Percentiles rank a stretch among this genome's conserved stretches.
These are phyloP conservation scores for Macrosteles quadrilineatus DNA, from an alignment of 1,140 invertebrate genomes.

Conservation along the genomic window DNA sequence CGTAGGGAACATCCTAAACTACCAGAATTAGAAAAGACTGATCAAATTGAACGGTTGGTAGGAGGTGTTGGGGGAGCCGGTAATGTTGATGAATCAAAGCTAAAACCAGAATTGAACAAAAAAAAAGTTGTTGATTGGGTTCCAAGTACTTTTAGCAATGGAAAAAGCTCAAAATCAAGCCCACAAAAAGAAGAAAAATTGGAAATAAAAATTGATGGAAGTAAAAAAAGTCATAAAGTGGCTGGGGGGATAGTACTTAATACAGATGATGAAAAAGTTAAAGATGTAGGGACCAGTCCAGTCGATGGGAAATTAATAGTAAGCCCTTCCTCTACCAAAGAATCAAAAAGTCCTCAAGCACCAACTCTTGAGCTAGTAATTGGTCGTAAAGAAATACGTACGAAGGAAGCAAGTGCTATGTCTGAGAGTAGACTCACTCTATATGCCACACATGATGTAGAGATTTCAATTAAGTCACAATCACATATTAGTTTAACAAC, in stretches of 20 bases:
- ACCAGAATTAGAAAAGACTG: conserved; percentile 43
- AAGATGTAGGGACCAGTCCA: conserved; percentile 51
- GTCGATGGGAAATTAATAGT: conserved; percentile 45
- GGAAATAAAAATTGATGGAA: background rate
- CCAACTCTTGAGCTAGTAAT: conserved; percentile 54
- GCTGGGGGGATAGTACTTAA: conserved; percentile 16
- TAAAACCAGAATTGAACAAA: conserved; percentile 12
- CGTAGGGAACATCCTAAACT: conserved; percentile 48
- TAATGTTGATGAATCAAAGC: conserved; percentile 32
- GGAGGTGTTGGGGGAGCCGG: conserved; percentile 50
- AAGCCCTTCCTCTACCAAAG: conserved; percentile 24
- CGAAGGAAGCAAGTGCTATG: conserved; percentile 53
- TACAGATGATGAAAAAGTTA: conserved; percentile 31
- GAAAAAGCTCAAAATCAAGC: conserved; percentile 18
- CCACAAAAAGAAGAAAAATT: conserved; percentile 6
- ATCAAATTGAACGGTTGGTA: conserved; percentile 49
- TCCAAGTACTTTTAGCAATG: conserved; percentile 14
- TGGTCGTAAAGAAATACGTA: conserved; percentile 55
- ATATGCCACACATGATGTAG: conserved; percentile 53
- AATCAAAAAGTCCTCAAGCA: conserved; percentile 29
- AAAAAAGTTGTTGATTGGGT: conserved; percentile 32
- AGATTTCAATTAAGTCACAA: conserved; percentile 56
- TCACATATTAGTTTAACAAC: conserved; percentile 56
- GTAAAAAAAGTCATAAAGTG: conserved; percentile 15
- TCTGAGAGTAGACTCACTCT: conserved; percentile 55